Base-by-base conservation (phyloP, 2,888 invertebrate species). In the Drosophila monieri region DNA sequence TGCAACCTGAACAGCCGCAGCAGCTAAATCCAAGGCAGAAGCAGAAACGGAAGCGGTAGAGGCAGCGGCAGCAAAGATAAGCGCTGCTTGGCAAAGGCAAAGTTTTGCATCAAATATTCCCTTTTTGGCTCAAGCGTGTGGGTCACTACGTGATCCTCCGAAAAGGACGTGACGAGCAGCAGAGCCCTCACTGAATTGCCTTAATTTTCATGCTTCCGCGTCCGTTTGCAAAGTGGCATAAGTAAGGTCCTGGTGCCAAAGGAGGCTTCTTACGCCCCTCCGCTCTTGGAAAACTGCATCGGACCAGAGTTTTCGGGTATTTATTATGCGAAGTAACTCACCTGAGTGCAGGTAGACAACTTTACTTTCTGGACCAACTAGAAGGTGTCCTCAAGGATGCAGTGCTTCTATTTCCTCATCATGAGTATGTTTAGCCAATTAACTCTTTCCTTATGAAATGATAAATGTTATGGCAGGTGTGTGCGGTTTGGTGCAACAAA, bases 31-130 rank as follows among this genome's bases (percentile, higher is more conserved):
- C 15, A 3, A 18, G 15, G 18, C 41, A 41, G 4, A 15, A 27
- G 1, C 25, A 9, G 18, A 12, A 43, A 12, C 18, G 18, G 21
- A 10, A 43, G 15, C 43, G 21, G 23, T 15, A 43, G 51, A 39
- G 46, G 54, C 37, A 10, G 44, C 46, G 12, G 44, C 51, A 47
- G 46, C 47, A 23, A 37, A 54, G 64, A 64, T 64, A 64, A 66
- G 35, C 30, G 12, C 32, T 47, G 30, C 39, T 18, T 15, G 46
- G 30, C 54, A 68, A 37, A 55, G 69, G 56, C 44, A 30, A 73
- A 75, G 80, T 69, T 76, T 61, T 68, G 71, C 81, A 80, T 87
- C 77, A 71, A 67, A 60, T 52, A 86, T 88, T 81, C 78, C 77
- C 52, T 83, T 81, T 85, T 62, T 18, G 8, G 69, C 56, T 14